Evolutionary conservation across 1,140 invertebrate genomes (phyloP).

Genomic region (Matsumurasca onukii): DNA sequence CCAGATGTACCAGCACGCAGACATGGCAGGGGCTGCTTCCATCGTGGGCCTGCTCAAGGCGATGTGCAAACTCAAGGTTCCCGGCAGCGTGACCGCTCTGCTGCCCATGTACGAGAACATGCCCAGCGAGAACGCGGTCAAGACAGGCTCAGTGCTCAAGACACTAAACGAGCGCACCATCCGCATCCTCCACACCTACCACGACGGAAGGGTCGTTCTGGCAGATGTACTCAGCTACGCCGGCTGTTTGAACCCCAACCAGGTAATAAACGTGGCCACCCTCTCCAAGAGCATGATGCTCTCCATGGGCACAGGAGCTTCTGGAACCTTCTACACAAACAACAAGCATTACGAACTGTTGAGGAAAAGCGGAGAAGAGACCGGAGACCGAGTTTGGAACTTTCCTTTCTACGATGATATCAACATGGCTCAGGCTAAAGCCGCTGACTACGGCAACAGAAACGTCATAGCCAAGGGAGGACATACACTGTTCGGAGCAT

Average conservation of each 20-base stretch:
- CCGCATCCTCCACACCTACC: constrained; percentile 85
- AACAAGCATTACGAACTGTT: constrained; percentile 51
- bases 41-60: constrained; percentile 70
- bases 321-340: constrained; percentile 58
- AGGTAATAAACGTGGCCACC: constrained; percentile 75
- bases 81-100: constrained; percentile 69
- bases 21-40: constrained; percentile 87
- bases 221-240: constrained; percentile 86
- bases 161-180: constrained; percentile 84
- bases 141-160: constrained; percentile 81
- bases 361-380: constrained; percentile 52
- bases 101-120: constrained; percentile 75
- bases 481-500: constrained; percentile 46
- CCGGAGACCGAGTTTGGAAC: constrained; percentile 64
- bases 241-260: constrained; percentile 62
- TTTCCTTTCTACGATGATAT: constrained; percentile 60
- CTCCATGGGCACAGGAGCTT: constrained; percentile 53
- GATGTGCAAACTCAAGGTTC: constrained; percentile 65
- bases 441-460: no score
- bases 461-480: neutral
- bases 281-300: no score
- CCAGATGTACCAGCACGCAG: constrained; percentile 50
- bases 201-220: constrained; percentile 83
- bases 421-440: constrained; percentile 53
- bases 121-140: no score